Conservation (phyloP, 1,140 invertebrate species). For the Drosophila paulistorum region DNA sequence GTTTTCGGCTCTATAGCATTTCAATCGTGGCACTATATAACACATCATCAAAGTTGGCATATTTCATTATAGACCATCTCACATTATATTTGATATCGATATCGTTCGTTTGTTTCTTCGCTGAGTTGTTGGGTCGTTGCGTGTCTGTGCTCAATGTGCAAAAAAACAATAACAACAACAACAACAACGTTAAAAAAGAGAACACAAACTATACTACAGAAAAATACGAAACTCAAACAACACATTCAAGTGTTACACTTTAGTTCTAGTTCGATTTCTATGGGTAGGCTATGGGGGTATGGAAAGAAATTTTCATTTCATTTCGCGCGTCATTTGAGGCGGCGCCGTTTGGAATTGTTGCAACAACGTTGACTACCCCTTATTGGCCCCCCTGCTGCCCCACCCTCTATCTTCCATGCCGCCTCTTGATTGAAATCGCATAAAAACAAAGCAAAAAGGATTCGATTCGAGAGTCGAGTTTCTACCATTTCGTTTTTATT, state of each 20-base stretch:
- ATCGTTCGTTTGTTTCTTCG: constrained; percentile 59
- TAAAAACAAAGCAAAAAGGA: constrained; percentile 57
- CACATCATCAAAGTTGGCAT: constrained; percentile 78
- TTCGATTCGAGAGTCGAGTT: background rate
- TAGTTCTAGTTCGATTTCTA: constrained; percentile 42
- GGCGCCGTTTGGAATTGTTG: constrained; percentile 74
- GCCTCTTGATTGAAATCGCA: constrained; percentile 71
- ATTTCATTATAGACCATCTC: constrained; percentile 61
- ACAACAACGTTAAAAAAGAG: background rate
- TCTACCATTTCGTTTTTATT: constrained; percentile 10
- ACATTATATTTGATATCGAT: constrained; percentile 33
- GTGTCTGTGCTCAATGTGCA: constrained; percentile 73
- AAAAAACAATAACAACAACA: constrained; percentile 28
- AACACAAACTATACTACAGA: constrained; percentile 28
- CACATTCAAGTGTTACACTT: constrained; percentile 77
- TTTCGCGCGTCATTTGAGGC: constrained; percentile 79
- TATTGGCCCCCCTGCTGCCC: too few relatives aligned
- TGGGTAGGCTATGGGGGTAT: background rate
- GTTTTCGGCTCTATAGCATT: constrained; percentile 37
- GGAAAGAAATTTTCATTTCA: constrained; percentile 69
- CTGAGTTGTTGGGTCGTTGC: constrained; percentile 27
- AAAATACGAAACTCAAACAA: constrained; percentile 70
- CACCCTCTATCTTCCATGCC: background rate
- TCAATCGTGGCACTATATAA: constrained; percentile 68
- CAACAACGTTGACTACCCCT: constrained; percentile 27